Conservation (phyloP, 35 echinoderm and acorn worm species). For the Holothuria glaberrima region DNA sequence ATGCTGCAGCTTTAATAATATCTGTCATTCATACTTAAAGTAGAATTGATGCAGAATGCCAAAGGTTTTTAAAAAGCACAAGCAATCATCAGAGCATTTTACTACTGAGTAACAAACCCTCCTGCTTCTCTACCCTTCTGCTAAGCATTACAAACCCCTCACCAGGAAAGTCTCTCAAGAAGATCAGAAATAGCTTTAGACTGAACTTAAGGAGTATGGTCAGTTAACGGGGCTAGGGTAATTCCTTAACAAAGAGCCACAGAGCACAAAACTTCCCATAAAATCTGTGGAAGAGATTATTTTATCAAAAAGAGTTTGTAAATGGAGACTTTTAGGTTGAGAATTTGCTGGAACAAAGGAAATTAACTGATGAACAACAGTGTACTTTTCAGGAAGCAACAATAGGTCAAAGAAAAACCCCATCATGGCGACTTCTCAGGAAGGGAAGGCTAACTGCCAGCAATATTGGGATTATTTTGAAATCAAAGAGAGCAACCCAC, state of each 20-base stretch:
- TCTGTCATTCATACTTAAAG: background rate
- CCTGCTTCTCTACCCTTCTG: background rate
- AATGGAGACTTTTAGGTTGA: too few relatives aligned
- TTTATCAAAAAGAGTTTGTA: too few relatives aligned
- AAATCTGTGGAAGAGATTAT: too few relatives aligned
- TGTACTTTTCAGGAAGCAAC: background rate
- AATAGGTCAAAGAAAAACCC: constrained; percentile 6
- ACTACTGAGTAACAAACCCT: background rate
- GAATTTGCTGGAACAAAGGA: too few relatives aligned
- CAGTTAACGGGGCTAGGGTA: background rate
- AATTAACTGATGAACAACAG: too few relatives aligned
- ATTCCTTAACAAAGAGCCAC: too few relatives aligned
- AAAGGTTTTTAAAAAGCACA: background rate
- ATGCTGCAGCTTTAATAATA: background rate
- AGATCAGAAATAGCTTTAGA: too few relatives aligned
- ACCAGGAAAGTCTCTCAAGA: too few relatives aligned
- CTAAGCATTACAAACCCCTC: too few relatives aligned
- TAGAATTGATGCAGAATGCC: background rate
- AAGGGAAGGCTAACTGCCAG: constrained; percentile 1
- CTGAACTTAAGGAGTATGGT: too few relatives aligned
- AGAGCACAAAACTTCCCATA: too few relatives aligned
- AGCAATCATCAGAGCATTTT: background rate
- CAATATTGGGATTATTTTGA: constrained; percentile 8
- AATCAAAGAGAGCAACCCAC: background rate
- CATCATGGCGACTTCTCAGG: background rate